Conservation (phyloP, 2,113 vertebrate species). For the Stigmatopora argus region DNA sequence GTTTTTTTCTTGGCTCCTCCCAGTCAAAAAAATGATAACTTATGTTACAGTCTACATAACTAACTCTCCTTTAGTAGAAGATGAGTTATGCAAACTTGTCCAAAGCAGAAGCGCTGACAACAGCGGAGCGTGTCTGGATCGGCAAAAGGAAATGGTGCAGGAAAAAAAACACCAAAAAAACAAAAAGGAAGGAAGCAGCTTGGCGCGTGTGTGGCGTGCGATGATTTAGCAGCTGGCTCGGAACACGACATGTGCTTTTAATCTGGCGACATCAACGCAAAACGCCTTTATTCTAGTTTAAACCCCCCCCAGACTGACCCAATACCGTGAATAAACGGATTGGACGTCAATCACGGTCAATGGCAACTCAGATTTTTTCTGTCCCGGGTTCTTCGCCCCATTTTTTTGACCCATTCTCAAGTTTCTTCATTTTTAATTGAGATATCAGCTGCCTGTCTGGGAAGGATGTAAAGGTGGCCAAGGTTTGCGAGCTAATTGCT, state of each 20-base stretch:
- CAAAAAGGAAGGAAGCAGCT: slow-evolving; percentile 7
- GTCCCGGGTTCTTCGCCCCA: neutral
- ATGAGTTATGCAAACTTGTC: neutral
- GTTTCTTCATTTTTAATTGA: slow-evolving; percentile 62
- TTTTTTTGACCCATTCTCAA: slow-evolving; percentile 20
- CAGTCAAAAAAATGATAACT: no score
- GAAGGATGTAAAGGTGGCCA: slow-evolving; percentile 55
- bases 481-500: slow-evolving; percentile 48
- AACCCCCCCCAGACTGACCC: neutral
- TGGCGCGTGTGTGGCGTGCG: slow-evolving; percentile 42
- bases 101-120: neutral
- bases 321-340: neutral
- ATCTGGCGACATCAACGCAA: slow-evolving; percentile 47
- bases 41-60: no score
- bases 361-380: no score
- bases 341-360: no score
- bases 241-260: slow-evolving; percentile 79
- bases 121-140: neutral
- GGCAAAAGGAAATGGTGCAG: slow-evolving; percentile 2
- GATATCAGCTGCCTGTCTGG: slow-evolving; percentile 56
- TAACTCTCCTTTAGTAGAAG: neutral
- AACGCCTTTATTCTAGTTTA: neutral
- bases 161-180: slow-evolving; percentile 15
- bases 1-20: no score
- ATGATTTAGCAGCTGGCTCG: slow-evolving; percentile 65